phyloP scores from a whole-genome alignment of 1,140 invertebrate species.

The Meteorus sp. region DNA sequence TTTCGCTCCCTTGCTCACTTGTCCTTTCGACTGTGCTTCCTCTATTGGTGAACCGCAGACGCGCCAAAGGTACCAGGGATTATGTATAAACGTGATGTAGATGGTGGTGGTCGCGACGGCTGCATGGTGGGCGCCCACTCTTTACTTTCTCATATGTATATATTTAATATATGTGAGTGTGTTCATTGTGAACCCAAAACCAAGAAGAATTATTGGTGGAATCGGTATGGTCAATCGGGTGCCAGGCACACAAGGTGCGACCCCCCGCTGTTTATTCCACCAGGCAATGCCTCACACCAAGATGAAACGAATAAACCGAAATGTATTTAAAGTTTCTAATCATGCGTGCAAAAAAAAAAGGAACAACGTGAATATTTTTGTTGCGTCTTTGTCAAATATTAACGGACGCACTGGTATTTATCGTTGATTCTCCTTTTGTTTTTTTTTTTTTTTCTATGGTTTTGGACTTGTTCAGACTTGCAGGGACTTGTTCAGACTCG shows the following conservation, averaged over 20 bases:
- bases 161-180: no score
- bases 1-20: not conserved
- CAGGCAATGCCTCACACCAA: slow-evolving; percentile 28
- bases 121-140: not conserved
- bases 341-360: no score
- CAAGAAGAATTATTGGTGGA: slow-evolving; percentile 50
- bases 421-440: no score
- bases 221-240: slow-evolving; percentile 33
- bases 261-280: slow-evolving; percentile 40
- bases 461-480: no score
- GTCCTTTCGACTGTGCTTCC: not conserved
- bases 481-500: no score
- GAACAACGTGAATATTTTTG: no score
- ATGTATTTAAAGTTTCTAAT: not conserved
- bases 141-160: no score
- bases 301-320: slow-evolving; percentile 11
- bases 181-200: no score
- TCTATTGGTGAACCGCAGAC: not conserved
- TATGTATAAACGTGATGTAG: not conserved
- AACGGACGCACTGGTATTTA: no score
- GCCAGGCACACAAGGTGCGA: slow-evolving; percentile 33
- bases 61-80: not conserved
- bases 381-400: no score
- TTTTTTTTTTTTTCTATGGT: no score
- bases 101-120: not conserved